Percentiles rank a stretch among this genome's conserved stretches.
These are phyloP conservation scores for Parotia lawesii DNA, from an alignment of 2,113 vertebrate species.

Conservation along the genomic window DNA sequence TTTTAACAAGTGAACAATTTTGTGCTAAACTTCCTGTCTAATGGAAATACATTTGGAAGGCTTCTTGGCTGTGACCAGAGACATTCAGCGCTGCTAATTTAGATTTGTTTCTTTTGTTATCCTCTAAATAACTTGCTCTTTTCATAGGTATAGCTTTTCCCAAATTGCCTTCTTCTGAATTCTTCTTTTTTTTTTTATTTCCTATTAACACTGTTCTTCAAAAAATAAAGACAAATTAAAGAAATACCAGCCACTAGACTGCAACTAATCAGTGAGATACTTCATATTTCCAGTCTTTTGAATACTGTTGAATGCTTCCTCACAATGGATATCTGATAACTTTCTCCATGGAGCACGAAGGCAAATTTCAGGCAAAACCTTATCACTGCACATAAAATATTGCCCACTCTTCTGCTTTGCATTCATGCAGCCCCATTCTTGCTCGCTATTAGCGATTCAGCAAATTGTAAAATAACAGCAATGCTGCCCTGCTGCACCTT, in stretches of 20 bases:
- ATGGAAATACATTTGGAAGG: background rate
- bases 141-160: background rate
- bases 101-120: slow-evolving; percentile 24
- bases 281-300: background rate
- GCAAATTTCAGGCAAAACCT: background rate
- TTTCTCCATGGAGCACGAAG: background rate
- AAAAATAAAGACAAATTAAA: slow-evolving; percentile 14
- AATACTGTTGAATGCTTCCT: background rate
- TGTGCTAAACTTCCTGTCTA: background rate
- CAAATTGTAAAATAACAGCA: slow-evolving; percentile 16
- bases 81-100: background rate
- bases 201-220: background rate
- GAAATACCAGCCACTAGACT: background rate
- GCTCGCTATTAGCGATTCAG: slow-evolving; percentile 11
- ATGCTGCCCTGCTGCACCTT: background rate
- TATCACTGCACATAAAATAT: background rate
- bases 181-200: background rate
- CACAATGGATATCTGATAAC: background rate
- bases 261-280: background rate
- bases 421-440: background rate
- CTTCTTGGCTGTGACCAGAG: background rate
- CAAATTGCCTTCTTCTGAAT: background rate
- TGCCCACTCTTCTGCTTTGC: background rate
- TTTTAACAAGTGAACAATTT: background rate
- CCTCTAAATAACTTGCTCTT: slow-evolving; percentile 5